phyloP scores from a whole-genome alignment of 2,797 vertebrate species.

The Melanotaenia trifasciata region DNA sequence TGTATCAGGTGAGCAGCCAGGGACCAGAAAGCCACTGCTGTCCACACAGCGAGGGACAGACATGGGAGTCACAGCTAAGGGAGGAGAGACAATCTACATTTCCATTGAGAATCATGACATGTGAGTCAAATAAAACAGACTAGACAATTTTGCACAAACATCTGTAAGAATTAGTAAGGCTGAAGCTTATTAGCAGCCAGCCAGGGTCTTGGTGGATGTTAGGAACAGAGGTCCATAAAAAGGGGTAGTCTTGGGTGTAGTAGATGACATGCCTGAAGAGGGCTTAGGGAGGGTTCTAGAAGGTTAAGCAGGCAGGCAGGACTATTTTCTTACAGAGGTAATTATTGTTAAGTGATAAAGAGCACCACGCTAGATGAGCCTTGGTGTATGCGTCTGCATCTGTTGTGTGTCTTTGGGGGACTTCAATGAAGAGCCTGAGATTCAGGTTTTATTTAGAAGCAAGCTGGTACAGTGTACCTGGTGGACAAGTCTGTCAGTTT shows the following conservation, averaged over 20 bases:
- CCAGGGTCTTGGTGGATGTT: slow-evolving; percentile 42
- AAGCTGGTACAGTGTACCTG: slow-evolving; percentile 50
- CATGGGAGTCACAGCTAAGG: too few species aligned
- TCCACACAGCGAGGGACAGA: too few species aligned
- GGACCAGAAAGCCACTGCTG: too few species aligned
- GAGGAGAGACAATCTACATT: too few species aligned
- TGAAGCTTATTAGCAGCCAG: slow-evolving; percentile 40
- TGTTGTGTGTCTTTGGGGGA: slow-evolving; percentile 31
- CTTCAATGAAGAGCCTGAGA: slow-evolving; percentile 15
- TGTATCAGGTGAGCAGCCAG: too few species aligned
- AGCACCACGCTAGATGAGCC: slow-evolving; percentile 65
- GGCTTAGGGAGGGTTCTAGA: background rate
- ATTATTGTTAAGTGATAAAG: slow-evolving; percentile 80
- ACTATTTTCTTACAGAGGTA: slow-evolving; percentile 71
- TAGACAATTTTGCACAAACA: too few species aligned
- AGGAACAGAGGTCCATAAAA: slow-evolving; percentile 9
- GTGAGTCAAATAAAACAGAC: too few species aligned
- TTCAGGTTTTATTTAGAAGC: slow-evolving; percentile 43
- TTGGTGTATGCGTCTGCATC: slow-evolving; percentile 2
- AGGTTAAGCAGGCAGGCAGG: slow-evolving; percentile 49
- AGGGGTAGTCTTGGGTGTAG: slow-evolving; percentile 27
- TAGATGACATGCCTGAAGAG: slow-evolving; percentile 21
- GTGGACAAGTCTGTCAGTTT: slow-evolving; percentile 36
- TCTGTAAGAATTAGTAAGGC: too few species aligned
- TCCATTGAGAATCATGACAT: too few species aligned